phyloP scores from a whole-genome alignment of 2,113 vertebrate genomes.

The Recurvirostra avosetta region DNA sequence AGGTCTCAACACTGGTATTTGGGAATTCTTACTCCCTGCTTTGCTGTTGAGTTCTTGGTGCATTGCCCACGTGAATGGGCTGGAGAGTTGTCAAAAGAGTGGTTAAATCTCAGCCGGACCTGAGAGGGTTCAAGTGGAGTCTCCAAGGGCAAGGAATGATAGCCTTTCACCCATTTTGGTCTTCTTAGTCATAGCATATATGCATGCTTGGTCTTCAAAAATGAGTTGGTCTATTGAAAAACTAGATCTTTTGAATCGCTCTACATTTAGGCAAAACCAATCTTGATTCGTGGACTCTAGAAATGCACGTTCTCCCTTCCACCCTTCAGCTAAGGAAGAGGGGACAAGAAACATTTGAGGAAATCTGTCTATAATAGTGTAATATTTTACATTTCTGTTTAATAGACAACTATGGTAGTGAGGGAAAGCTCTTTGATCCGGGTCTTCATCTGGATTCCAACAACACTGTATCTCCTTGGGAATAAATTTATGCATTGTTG shows the following conservation, averaged over 20 bases:
- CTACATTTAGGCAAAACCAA: not conserved
- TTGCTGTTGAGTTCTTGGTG: not conserved
- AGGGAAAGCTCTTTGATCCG: not conserved
- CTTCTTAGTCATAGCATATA: not conserved
- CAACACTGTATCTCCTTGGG: not conserved
- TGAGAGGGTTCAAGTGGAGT: not conserved
- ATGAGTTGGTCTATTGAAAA: not conserved
- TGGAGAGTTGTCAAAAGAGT: not conserved
- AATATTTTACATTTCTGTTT: constrained; percentile 21
- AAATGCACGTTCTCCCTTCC: not conserved
- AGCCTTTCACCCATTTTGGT: not conserved
- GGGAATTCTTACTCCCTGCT: not conserved
- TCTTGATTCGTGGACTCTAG: not conserved
- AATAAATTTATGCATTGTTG: not conserved
- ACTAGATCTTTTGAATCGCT: not conserved
- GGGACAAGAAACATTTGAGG: not conserved
- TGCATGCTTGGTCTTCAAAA: not conserved
- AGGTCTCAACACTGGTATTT: not conserved
- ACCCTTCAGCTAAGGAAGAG: not conserved
- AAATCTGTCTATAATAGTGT: not conserved
- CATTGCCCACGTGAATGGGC: not conserved
- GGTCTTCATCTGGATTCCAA: not conserved
- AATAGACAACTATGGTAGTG: not conserved
- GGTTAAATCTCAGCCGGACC: not conserved
- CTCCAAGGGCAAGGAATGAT: not conserved